A percentile compares a stretch with the other conserved stretches of the same genome.
Conservation (phyloP, 2,888 invertebrate genomes). For the Rhorus exstirpatorius region DNA sequence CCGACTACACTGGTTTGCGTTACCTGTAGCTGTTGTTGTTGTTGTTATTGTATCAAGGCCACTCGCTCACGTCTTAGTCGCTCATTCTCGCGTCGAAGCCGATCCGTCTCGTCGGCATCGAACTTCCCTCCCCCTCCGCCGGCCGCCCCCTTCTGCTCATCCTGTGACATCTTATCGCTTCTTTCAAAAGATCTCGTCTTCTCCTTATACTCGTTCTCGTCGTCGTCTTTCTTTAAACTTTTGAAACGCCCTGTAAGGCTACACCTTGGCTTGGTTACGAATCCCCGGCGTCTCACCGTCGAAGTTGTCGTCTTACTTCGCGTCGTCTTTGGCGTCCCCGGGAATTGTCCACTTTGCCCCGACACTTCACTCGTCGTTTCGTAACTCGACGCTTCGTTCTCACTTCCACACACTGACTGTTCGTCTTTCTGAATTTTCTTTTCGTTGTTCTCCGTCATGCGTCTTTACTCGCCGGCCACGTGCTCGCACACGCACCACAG, state of each 20-base stretch:
- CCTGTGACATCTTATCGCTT: too few relatives aligned
- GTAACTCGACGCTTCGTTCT: too few relatives aligned
- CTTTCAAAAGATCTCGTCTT: background rate
- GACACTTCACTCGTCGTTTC: too few relatives aligned
- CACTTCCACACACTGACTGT: slow-evolving; percentile 4
- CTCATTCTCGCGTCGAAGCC: slow-evolving; percentile 7
- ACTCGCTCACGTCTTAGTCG: slow-evolving; percentile 2
- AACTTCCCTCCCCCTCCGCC: slow-evolving; percentile 2
- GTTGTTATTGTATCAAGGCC: too few relatives aligned
- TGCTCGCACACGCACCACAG: slow-evolving; percentile 3
- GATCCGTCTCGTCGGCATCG: too few relatives aligned
- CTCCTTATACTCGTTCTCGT: too few relatives aligned
- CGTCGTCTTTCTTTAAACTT: too few relatives aligned
- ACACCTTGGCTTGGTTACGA: slow-evolving; percentile 1
- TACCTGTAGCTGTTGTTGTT: background rate
- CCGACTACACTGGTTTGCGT: background rate
- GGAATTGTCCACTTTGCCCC: background rate
- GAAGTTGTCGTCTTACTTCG: too few relatives aligned
- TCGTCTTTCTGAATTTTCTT: background rate
- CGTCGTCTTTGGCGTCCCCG: too few relatives aligned
- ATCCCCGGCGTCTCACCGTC: too few relatives aligned
- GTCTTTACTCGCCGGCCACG: background rate
- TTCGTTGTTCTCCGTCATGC: slow-evolving; percentile 1
- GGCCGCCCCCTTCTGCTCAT: background rate
- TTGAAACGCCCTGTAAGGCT: too few relatives aligned